Evolutionary conservation across 1,140 invertebrate genomes (phyloP).

Genomic region (Polypedilum pembai): DNA sequence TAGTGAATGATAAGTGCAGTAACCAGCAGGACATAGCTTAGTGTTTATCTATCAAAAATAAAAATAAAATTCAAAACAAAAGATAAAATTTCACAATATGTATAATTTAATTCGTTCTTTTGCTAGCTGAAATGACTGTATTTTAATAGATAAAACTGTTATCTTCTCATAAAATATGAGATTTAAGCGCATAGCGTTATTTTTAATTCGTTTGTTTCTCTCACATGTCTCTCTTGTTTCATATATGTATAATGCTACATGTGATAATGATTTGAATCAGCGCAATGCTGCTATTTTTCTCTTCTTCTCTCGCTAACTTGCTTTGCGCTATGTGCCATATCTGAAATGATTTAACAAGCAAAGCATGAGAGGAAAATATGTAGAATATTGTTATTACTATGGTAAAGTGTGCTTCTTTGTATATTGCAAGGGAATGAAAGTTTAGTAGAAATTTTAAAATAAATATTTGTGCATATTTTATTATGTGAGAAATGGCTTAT

Average conservation of each 20-base stretch:
- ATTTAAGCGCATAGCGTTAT: conserved; percentile 25
- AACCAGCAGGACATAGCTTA: not conserved
- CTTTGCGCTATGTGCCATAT: conserved; percentile 3
- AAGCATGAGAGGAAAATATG: not conserved
- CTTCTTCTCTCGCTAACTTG: not conserved
- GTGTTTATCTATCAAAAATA: not conserved
- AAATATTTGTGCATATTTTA: too few species aligned
- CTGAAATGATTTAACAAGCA: not conserved
- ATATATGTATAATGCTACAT: not conserved
- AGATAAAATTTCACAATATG: not conserved
- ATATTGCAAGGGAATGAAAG: not conserved
- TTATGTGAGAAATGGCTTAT: not conserved
- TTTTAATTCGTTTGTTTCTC: conserved; percentile 16
- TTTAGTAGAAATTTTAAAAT: too few species aligned
- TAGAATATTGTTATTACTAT: not conserved
- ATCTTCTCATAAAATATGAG: conserved; percentile 23
- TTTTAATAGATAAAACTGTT: conserved; percentile 27
- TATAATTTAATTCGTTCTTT: not conserved
- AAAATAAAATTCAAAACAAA: conserved; percentile 1
- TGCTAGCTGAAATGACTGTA: not conserved
- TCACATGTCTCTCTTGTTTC: conserved; percentile 11
- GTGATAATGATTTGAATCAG: conserved; percentile 27
- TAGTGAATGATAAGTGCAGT: not conserved
- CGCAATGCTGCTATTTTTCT: not conserved
- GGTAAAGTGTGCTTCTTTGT: not conserved